phyloP scores from a whole-genome alignment of 2,113 vertebrate species.

The Chaenogobius annularis region DNA sequence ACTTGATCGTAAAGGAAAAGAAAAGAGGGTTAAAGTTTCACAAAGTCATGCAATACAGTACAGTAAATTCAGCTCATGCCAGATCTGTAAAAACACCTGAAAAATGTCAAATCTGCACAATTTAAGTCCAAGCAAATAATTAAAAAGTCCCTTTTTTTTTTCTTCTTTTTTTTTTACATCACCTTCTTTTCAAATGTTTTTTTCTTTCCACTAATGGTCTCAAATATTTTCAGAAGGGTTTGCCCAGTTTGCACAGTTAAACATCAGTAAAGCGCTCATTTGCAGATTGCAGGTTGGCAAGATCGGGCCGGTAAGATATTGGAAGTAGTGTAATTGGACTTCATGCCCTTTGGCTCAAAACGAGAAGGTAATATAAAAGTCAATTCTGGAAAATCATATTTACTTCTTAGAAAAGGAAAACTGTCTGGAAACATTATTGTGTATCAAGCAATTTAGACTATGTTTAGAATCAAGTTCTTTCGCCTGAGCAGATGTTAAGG shows the following conservation, averaged over 20 bases:
- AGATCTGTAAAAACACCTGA: conserved; percentile 64
- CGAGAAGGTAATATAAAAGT: conserved; percentile 57
- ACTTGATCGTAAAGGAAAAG: neutral
- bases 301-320: conserved; percentile 66
- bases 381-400: conserved; percentile 53
- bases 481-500: conserved; percentile 1
- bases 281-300: conserved; percentile 72
- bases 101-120: conserved; percentile 52
- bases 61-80: conserved; percentile 38
- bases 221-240: conserved; percentile 72
- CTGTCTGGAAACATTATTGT: conserved; percentile 29
- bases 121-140: conserved; percentile 68
- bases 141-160: conserved; percentile 52
- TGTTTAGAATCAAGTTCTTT: conserved; percentile 12
- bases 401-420: conserved; percentile 39
- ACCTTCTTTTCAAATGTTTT: conserved; percentile 50
- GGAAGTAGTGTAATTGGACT: conserved; percentile 68
- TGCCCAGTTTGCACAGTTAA: conserved; percentile 68
- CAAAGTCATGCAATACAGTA: conserved; percentile 16
- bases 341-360: conserved; percentile 65
- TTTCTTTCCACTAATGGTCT: conserved; percentile 58
- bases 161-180: conserved; percentile 32
- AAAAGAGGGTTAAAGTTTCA: conserved; percentile 3
- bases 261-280: conserved; percentile 70
- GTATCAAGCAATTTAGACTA: conserved; percentile 13